Conservation (phyloP, 64 coral and sea anemone species). For the Hydrozoanthus tunicans region DNA sequence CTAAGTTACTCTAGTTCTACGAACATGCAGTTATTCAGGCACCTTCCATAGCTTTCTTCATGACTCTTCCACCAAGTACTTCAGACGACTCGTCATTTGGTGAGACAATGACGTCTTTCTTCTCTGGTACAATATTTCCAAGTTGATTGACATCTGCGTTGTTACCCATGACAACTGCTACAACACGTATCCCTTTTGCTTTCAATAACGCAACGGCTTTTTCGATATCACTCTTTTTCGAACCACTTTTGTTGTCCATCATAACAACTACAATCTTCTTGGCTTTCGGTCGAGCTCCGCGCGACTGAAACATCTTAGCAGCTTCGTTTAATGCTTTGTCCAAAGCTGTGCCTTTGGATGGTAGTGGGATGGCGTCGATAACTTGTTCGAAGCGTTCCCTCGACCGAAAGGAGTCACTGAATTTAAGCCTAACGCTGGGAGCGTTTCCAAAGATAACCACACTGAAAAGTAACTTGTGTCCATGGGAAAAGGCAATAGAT, state of each 20-base stretch:
- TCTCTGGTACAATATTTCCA: conserved; percentile 56
- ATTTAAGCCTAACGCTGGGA: conserved; percentile 52
- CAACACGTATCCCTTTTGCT: conserved; percentile 58
- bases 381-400: conserved; percentile 44
- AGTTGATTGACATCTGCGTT: conserved; percentile 61
- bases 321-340: conserved; percentile 53
- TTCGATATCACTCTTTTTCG: conserved; percentile 41
- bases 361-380: conserved; percentile 40
- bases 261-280: conserved; percentile 85
- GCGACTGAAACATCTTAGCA: conserved; percentile 53
- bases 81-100: conserved; percentile 51
- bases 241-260: conserved; percentile 69
- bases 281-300: conserved; percentile 67
- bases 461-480: conserved; percentile 67
- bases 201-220: conserved; percentile 44
- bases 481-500: conserved; percentile 47
- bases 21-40: not conserved
- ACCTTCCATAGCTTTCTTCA: conserved; percentile 73
- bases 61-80: conserved; percentile 64
- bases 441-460: conserved; percentile 65
- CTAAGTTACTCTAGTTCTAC: not conserved
- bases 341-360: conserved; percentile 48
- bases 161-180: conserved; percentile 75
- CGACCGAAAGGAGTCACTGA: conserved; percentile 63
- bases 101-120: conserved; percentile 57